Evolutionary conservation across 2,113 vertebrate genomes (phyloP).

Genomic region (Uria lomvia): DNA sequence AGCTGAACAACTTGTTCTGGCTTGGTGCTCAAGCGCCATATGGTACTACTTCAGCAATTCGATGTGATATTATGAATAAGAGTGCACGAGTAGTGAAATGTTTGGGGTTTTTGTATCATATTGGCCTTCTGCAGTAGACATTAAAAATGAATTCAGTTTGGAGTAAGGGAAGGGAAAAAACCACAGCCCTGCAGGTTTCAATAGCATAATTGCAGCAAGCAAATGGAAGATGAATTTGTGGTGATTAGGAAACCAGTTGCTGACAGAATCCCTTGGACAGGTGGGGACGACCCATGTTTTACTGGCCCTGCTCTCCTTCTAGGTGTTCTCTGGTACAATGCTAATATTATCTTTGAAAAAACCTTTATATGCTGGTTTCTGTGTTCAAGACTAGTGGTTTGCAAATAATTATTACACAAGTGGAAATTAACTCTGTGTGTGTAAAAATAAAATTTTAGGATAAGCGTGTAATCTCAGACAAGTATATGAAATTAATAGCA

Average conservation of each 20-base stretch:
- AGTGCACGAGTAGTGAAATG: constrained; percentile 67
- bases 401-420: background rate
- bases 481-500: background rate
- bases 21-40: constrained; percentile 56
- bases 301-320: background rate
- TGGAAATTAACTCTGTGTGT: background rate
- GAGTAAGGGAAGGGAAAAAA: background rate
- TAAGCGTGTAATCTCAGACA: background rate
- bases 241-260: background rate
- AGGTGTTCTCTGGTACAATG: background rate
- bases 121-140: constrained; percentile 62
- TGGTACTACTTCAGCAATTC: constrained; percentile 70
- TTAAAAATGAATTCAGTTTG: constrained; percentile 36
- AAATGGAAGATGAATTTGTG: background rate
- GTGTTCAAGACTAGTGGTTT: background rate
- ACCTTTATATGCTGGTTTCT: background rate
- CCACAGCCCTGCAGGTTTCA: background rate
- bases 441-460: background rate
- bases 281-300: background rate
- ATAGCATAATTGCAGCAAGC: background rate
- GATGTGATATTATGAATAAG: constrained; percentile 72
- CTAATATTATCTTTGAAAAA: background rate
- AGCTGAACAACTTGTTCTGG: constrained; percentile 66
- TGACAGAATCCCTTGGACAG: background rate
- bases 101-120: constrained; percentile 57